Evolutionary conservation across 2,113 vertebrate species (phyloP), one percentile per base, ranked within the genome.

Genomic region (Aegotheles bennettii): DNA sequence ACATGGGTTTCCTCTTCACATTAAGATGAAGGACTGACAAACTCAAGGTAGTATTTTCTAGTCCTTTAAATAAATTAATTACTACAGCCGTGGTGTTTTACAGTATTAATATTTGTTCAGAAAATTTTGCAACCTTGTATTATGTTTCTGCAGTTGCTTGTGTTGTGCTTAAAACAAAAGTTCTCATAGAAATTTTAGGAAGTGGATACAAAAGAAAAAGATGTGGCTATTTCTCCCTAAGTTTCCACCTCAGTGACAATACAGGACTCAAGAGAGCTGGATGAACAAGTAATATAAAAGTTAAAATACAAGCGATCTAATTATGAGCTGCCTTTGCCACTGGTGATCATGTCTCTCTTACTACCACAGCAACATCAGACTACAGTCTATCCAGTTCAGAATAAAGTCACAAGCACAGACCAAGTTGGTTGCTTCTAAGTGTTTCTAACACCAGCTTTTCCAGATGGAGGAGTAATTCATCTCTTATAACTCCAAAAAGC

Each of bases 331-430:
- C 11, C 6, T 87, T 73, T 76, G 14, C 5, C 6, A 2, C 7
- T n/a, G 61, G 12, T 2, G 0, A n/a, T 36, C 42, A 12, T 7
- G 4, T 33, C 16, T 7, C 10, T 67, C 13, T 29, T 24, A 18
- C n/a, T 47, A 38, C 11, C 1, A 4, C 2, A 73, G 43, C 19
- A 87, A 42, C 8, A 11, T 54, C 33, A 59, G 38, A 25, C 33
- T 73, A 25, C 1, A 31, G 24, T 26, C n/a, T n/a, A n/a, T 35
- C 60, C 63, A n/a, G 4, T 10, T 76, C 35, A 73, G 43, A 68
- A 38, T 1, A 40, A 16, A 11, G 19, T 2, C n/a, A 1, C 71
- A 67, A 65, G 20, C 36, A 57, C 35, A 76, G 15, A 31, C 9
- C 9, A 25, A 42, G 40, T 1, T 54, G 13, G 3, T 4, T 80